These are phyloP conservation scores for Idaea straminata DNA, from an alignment of 2,888 invertebrate species.

Conservation along the genomic window DNA sequence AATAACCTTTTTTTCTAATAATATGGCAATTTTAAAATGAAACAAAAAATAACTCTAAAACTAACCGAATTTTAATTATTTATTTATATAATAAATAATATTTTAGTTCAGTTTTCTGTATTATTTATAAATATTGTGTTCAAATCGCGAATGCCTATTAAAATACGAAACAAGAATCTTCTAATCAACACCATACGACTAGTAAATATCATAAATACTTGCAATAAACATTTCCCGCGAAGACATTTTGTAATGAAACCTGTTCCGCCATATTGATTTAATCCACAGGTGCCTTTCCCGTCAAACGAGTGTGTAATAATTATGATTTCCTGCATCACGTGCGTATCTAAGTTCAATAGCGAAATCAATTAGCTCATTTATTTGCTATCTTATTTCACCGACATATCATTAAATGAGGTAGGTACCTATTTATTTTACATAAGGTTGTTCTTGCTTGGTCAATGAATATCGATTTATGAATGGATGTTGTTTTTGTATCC, in stretches of 20 bases:
- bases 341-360: neutral
- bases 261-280: slow-evolving; percentile 16
- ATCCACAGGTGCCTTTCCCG: slow-evolving; percentile 14
- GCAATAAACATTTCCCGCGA: slow-evolving; percentile 14
- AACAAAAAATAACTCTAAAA: too few species aligned
- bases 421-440: neutral
- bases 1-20: neutral
- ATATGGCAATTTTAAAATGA: neutral
- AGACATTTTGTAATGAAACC: slow-evolving; percentile 17
- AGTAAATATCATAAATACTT: neutral
- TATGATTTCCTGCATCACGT: slow-evolving; percentile 1
- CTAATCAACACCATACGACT: neutral
- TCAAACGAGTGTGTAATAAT: neutral
- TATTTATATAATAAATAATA: too few species aligned
- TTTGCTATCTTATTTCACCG: neutral
- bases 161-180: neutral
- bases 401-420: neutral
- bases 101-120: too few species aligned
- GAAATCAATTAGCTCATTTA: neutral
- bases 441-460: neutral
- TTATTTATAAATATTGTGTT: too few species aligned
- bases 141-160: neutral
- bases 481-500: neutral
- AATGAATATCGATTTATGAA: neutral
- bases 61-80: too few species aligned